Base-by-base conservation (phyloP, 2,888 invertebrate genomes). In the Sericinus montela region DNA sequence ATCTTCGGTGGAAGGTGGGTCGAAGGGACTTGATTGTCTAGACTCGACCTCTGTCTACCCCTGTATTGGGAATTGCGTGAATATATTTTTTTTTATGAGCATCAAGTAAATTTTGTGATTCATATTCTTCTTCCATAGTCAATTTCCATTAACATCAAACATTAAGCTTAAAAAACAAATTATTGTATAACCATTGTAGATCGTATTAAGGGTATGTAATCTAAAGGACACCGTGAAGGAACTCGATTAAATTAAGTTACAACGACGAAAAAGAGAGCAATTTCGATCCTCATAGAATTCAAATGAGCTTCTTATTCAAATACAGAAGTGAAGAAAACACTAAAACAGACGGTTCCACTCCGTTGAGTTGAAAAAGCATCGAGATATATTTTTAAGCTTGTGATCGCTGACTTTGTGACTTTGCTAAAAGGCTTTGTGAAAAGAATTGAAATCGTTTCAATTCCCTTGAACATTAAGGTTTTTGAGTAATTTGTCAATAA, bases 221-320 rank as follows among this genome's bases (percentile, higher is more conserved):
- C 75, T 72, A 76, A 79, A 77, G 69, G 75, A 74, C 75, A 72
- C 74, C 75, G 72, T 78, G 80, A 86, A 76, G 75, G 72, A 72
- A 77, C 76, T 75, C 85, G 81, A 85, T 87, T 84, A 85, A 85
- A 85, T 85, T 85, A 86, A 86, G 85, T 84, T 85, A 84, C 77
- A 80, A 81, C 80, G 72, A 79, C 75, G 78, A 79, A 80, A 84
- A 81, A 75, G 79, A 78, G 81, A 80, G 79, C 83, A 78, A 83
- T 84, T 85, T 72, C 84, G 80, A 87, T 86, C 81, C 85, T 76
- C 84, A 80, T 85, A 80, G 86, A 83, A 86, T 87, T 82, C 81
- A 86, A 86, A 87, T 84, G 86, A 86, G 81, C 75, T 79, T 85
- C 86, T 86, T 86, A 86, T 86, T 84, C 85, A 85, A 85, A 86